A percentile compares a stretch with the other conserved stretches of the same genome.
Conservation (phyloP, 2,888 invertebrate species). For the Doris montereyensis region DNA sequence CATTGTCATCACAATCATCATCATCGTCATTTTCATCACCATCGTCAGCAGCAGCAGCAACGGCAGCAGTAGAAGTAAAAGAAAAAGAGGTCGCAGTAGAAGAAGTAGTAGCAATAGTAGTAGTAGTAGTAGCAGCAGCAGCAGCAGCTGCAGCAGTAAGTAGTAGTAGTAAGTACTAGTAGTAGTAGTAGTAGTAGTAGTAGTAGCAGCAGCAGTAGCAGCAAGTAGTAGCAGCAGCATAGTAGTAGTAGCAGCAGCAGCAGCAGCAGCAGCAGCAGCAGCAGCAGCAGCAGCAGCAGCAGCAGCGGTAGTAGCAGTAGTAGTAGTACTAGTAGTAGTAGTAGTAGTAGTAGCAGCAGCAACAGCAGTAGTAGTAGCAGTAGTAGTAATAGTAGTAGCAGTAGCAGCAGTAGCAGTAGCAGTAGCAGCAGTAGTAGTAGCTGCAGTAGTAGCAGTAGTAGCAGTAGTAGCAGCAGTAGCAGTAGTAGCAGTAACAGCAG, state of each 20-base stretch:
- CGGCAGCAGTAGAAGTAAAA: neutral
- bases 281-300: slow-evolving; percentile 13
- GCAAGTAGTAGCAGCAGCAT: slow-evolving; percentile 5
- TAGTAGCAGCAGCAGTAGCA: neutral
- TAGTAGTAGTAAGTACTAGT: no score
- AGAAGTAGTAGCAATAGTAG: neutral
- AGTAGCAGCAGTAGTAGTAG: slow-evolving; percentile 3
- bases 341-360: slow-evolving; percentile 23
- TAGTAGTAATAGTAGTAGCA: slow-evolving; percentile 18
- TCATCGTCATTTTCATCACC: neutral
- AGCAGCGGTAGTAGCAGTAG: slow-evolving; percentile 15
- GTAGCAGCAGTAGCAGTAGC: slow-evolving; percentile 9
- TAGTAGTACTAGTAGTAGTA: slow-evolving; percentile 24
- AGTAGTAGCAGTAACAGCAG: neutral
- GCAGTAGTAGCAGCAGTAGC: neutral
- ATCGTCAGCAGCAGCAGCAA: neutral
- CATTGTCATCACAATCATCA: neutral
- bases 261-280: slow-evolving; percentile 8
- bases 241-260: slow-evolving; percentile 12
- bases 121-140: neutral
- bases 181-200: neutral
- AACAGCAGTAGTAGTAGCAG: slow-evolving; percentile 14
- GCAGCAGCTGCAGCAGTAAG: neutral
- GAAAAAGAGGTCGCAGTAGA: neutral
- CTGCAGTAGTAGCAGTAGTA: neutral